Base-by-base conservation (phyloP, 2,888 invertebrate species). In the Dasypolia templi region DNA sequence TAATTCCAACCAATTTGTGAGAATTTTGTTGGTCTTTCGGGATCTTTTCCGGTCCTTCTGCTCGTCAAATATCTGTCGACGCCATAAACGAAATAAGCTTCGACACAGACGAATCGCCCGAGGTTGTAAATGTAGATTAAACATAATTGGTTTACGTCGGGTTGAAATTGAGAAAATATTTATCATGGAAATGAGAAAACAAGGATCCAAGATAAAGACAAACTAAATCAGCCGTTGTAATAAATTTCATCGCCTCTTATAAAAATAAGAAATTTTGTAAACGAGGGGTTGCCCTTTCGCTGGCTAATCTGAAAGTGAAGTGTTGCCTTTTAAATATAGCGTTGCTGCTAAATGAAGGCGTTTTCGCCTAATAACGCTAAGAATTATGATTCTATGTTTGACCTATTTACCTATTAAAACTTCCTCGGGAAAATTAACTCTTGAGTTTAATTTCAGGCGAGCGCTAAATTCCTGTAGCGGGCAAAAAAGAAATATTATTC, bases 131-230 rank as follows among this genome's bases (percentile, higher is more conserved):
- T 84, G 86, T 86, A 89, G 88, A 88, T 86, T 82, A 88, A 86
- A 84, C 82, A 76, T 89, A 90, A 90, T 91, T 89, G 86, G 77
- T 88, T 89, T 84, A 87, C 83, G 87, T 84, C 79, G 82, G 82
- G 85, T 79, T 83, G 77, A 88, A 89, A 91, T 91, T 89, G 87
- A 86, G 88, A 89, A 88, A 90, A 90, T 90, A 89, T 91, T 89
- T 90, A 89, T 89, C 83, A 89, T 87, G 82, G 79, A 87, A 90
- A 91, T 89, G 85, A 89, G 89, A 87, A 90, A 90, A 89, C 85
- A 88, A 85, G 86, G 82, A 84, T 86, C 82, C 70, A 65, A 73
- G 75, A 86, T 81, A 83, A 86, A 87, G 86, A 89, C 84, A 87
- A 89, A 89, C 85, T 81, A 82, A 88, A 87, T 88, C 83, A 84